Conservation (phyloP, 1,140 invertebrate species). For the Oryctes rhinoceros region DNA sequence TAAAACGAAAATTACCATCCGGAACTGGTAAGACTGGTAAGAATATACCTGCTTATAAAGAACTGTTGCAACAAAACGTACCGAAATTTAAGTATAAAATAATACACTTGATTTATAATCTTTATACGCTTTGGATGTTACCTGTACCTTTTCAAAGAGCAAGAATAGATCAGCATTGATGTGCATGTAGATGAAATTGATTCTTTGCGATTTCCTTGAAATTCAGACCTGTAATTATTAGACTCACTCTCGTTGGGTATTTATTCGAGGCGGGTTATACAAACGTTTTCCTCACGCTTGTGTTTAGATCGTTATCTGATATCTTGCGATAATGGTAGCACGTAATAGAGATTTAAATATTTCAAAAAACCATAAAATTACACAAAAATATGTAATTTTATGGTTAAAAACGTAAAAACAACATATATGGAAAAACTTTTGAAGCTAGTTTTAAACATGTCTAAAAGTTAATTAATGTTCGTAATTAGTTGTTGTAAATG, state of each 20-base stretch:
- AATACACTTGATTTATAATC: constrained; percentile 31
- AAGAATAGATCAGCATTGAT: neutral
- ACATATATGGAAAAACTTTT: too few relatives aligned
- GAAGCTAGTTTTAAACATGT: too few relatives aligned
- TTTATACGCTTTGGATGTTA: neutral
- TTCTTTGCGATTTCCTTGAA: constrained; percentile 23
- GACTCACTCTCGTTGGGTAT: neutral
- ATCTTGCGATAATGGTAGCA: neutral
- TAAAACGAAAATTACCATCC: constrained; percentile 39
- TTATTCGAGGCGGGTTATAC: constrained; percentile 9
- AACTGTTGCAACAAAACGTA: constrained; percentile 26
- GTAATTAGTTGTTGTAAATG: too few relatives aligned
- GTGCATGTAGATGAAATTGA: constrained; percentile 12
- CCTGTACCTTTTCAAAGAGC: neutral
- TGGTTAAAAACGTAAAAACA: too few relatives aligned
- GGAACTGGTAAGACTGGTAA: constrained; percentile 13
- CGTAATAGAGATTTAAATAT: too few relatives aligned
- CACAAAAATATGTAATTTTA: too few relatives aligned
- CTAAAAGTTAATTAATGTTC: too few relatives aligned
- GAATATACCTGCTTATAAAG: neutral
- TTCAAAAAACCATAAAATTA: too few relatives aligned
- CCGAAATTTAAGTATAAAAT: constrained; percentile 35
- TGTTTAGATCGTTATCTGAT: constrained; percentile 28
- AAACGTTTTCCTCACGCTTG: neutral
- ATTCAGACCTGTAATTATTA: constrained; percentile 28